Base-by-base conservation (phyloP, 2,797 vertebrate genomes). In the Tympanoctomys barrerae region DNA sequence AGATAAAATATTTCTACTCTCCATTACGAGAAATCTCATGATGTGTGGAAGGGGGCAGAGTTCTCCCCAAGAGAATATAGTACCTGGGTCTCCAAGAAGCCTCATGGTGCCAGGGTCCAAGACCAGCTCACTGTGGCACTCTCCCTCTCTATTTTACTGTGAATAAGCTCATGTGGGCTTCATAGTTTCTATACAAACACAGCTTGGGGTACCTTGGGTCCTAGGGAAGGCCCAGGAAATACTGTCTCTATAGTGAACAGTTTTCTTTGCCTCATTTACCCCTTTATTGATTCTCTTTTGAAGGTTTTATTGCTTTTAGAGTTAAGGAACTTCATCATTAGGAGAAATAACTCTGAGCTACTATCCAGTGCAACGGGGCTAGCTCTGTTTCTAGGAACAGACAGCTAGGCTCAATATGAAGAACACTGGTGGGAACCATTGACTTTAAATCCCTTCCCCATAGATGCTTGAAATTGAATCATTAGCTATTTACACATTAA, bases 261-360 rank as follows among this genome's bases (percentile, higher is more conserved):
- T 68, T 91, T 84, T 78, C 36, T 95, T 88, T 54, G 31, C 59
- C 83, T 80, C 36, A 52, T 81, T 85, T 64, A 52, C 28, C 8
- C 4, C 39, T 49, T 66, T 62, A 52, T 33, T 89, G n/a, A 1
- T 54, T 83, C 52, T 36, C 57, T 84, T 84, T 62, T 26, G 46
- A 62, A 73, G 70, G 39, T 88, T 96, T 92, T 59, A 59, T 62
- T 94, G 75, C 83, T 26, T 95, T 89, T 73, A 64, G 36, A 79
- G 61, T 77, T 83, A 83, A 33, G 90, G 94, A n/a, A 31, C 93
- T 66, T 90, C 68, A 24, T 68, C 68, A 61, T 57, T 14, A 21
- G 61, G 49, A 79, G 92, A 88, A 59, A 8, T 52, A 80, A 66
- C 39, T 10, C 6, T 2, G 81, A 93, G 46, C 84, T 88, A n/a